These are phyloP conservation scores for Bombus waltoni DNA, from an alignment of 1,140 invertebrate species.

Conservation along the genomic window DNA sequence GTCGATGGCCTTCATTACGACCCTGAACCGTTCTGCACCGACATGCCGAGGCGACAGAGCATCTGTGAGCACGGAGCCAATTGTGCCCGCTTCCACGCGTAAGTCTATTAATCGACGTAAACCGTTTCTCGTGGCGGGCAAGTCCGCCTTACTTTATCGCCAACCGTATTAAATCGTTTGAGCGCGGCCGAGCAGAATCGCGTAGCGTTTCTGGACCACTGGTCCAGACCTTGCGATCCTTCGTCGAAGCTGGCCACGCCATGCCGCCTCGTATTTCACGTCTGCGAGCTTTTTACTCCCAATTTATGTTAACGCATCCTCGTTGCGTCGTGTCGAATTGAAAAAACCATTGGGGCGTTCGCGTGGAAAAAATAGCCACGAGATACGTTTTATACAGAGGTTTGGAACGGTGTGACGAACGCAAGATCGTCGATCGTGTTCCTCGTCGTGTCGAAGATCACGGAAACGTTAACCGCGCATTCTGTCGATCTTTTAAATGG, in stretches of 20 bases:
- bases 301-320: background rate
- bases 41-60: slow-evolving; percentile 69
- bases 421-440: too few relatives aligned
- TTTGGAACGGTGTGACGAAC: background rate
- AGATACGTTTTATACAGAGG: too few relatives aligned
- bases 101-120: slow-evolving; percentile 46
- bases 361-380: too few relatives aligned
- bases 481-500: background rate
- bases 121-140: background rate
- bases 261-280: background rate
- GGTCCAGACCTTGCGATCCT: slow-evolving; percentile 15
- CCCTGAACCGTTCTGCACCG: slow-evolving; percentile 72
- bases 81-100: slow-evolving; percentile 75
- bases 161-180: slow-evolving; percentile 28
- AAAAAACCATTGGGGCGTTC: accelerated
- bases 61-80: slow-evolving; percentile 74
- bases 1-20: slow-evolving; percentile 75
- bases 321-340: background rate
- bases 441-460: too few relatives aligned
- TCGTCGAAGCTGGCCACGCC: background rate
- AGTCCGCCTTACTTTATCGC: background rate
- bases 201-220: background rate
- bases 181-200: slow-evolving; percentile 1
- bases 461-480: background rate
- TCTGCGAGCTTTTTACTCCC: background rate